Conservation (phyloP, 2,797 vertebrate species). For the Acanthurus leucopareius region DNA sequence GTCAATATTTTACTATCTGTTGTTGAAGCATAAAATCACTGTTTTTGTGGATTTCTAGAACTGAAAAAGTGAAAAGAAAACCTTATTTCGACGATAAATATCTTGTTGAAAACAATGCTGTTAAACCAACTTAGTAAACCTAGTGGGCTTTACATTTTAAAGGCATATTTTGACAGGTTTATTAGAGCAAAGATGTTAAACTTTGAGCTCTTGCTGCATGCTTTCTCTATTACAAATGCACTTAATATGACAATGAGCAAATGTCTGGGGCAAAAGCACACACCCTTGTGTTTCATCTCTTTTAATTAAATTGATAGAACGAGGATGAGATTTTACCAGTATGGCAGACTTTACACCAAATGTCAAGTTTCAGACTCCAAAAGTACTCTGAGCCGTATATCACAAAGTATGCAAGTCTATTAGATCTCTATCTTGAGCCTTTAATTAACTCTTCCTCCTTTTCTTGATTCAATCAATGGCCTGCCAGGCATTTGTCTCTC, state of each 20-base stretch:
- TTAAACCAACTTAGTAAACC: slow-evolving; percentile 10
- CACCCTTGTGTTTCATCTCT: neutral
- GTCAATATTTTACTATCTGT: neutral
- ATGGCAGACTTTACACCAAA: slow-evolving; percentile 14
- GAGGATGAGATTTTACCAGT: slow-evolving; percentile 1
- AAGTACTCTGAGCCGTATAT: slow-evolving; percentile 22
- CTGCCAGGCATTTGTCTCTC: slow-evolving; percentile 28
- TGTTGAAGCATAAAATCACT: neutral
- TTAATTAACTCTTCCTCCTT: slow-evolving; percentile 51
- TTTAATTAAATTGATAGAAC: slow-evolving; percentile 10
- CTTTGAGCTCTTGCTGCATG: neutral
- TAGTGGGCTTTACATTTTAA: neutral
- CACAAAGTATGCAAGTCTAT: slow-evolving; percentile 25
- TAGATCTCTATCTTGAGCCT: slow-evolving; percentile 37
- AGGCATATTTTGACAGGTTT: neutral
- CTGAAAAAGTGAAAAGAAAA: neutral
- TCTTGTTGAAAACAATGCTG: neutral
- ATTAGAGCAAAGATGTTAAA: neutral
- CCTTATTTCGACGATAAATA: neutral
- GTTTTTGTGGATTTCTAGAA: slow-evolving; percentile 3
- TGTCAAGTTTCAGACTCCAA: slow-evolving; percentile 21
- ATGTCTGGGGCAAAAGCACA: neutral
- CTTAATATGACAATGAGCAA: neutral
- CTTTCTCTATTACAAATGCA: slow-evolving; percentile 1
- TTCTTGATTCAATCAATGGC: slow-evolving; percentile 32